Percentiles rank a stretch among this genome's conserved stretches.
Conservation (phyloP, 2,113 vertebrate genomes). For the Motacilla alba region DNA sequence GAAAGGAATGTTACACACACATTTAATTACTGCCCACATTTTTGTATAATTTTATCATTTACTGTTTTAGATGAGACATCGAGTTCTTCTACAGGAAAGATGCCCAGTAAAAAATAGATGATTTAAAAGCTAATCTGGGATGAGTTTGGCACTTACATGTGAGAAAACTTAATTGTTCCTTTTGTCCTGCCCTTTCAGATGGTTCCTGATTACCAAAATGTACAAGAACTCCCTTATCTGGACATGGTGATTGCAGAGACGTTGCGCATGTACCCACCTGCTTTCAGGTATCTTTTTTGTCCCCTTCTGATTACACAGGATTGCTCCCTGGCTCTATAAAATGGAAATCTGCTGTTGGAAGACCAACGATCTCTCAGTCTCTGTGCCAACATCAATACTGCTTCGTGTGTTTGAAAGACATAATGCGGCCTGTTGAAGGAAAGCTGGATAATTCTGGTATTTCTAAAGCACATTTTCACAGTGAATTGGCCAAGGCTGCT, state of each 20-base stretch:
- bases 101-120: constrained; percentile 33
- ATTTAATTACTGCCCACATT: constrained; percentile 67
- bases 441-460: neutral
- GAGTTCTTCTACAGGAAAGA: constrained; percentile 49
- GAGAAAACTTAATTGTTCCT: constrained; percentile 26
- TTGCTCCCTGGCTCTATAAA: neutral
- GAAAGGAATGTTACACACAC: constrained; percentile 34
- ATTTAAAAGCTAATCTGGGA: constrained; percentile 39
- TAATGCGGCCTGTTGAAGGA: neutral
- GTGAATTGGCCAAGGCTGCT: neutral
- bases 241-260: constrained; percentile 92
- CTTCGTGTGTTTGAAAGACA: neutral
- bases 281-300: constrained; percentile 80
- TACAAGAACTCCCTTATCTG: constrained; percentile 89
- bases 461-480: neutral
- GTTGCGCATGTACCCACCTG: constrained; percentile 90
- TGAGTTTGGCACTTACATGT: constrained; percentile 5
- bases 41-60: constrained; percentile 62
- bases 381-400: neutral
- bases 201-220: constrained; percentile 77
- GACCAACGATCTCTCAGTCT: neutral
- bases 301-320: neutral
- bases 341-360: neutral
- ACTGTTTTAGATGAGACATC: constrained; percentile 54
- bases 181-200: constrained; percentile 66